Evolutionary conservation across 2,113 vertebrate species (phyloP), one percentile per base, ranked within the genome.

Genomic region (Ctenodactylus gundi): DNA sequence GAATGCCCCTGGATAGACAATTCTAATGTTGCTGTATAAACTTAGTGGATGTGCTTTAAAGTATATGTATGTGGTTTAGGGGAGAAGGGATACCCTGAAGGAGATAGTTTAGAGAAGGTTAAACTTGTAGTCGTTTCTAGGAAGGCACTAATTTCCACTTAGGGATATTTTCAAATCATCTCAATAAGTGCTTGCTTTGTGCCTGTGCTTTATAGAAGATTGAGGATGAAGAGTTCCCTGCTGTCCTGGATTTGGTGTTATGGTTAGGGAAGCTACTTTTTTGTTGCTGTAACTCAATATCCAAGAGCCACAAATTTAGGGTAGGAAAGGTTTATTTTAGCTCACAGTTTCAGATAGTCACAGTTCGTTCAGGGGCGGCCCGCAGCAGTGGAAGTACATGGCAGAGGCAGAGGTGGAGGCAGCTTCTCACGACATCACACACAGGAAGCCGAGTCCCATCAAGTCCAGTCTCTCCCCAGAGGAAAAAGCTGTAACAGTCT

Each of bases 111-210:
- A 93, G 82, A 73, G 83, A 78, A 77, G 39, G n/a, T 83, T 90
- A 64, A 78, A 46, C 46, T 68, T 44, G 36, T 64, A 70, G 34
- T 36, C 31, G n/a, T 88, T 62, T 46, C 27, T 72, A 82, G 41
- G 55, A 46, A 91, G 36, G 49, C 58, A 84, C 46, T 20, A 77
- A 20, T 70, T 51, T 86, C 53, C 62, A 92, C 29, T 60, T 3
- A 77, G 34, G 60, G 55, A 82, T 55, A 75, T 53, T 93, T 80
- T 82, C 70, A 85, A 17, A 75, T 88, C n/a, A 85, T 90, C 94
- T 86, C 44, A 80, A 20, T 53, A 85, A 90, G 34, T 89, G 15
- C 93, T 88, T 95, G 72, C 60, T 5, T 15, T 27, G 25, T 83
- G 82, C 18, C 11, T 89, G n/a, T 46, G 77, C 9, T 93, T 67